Evolutionary conservation across 2,797 vertebrate species (phyloP).

Genomic region (Eulemur coronatus): DNA sequence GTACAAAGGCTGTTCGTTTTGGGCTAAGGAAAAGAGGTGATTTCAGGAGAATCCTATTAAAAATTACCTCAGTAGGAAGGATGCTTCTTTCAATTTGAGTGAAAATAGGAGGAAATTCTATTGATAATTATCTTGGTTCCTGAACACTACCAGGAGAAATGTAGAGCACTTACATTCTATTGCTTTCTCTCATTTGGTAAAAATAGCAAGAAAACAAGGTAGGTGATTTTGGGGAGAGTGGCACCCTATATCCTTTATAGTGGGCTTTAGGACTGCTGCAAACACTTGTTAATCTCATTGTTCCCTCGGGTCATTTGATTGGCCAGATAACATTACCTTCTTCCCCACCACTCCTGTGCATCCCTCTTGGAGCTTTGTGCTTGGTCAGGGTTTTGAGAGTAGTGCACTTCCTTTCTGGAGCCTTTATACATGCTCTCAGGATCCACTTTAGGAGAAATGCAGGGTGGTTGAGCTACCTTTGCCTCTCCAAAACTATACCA

Average conservation of each 20-base stretch:
- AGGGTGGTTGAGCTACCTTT: neutral
- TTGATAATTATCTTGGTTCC: constrained; percentile 7
- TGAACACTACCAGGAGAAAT: neutral
- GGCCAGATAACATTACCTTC: neutral
- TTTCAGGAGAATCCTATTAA: neutral
- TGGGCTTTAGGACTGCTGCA: neutral
- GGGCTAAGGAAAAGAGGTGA: neutral
- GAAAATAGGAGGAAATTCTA: neutral
- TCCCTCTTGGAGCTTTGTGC: neutral
- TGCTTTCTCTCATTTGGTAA: constrained; percentile 41
- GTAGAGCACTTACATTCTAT: neutral
- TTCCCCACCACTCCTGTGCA: neutral
- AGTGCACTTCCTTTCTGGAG: neutral
- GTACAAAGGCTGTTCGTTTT: neutral
- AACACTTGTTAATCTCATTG: neutral
- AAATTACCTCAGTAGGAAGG: neutral
- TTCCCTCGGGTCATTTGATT: neutral
- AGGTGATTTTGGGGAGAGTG: neutral
- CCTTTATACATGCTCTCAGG: neutral
- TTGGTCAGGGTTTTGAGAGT: neutral
- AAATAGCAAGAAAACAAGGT: constrained; percentile 7
- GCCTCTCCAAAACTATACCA: neutral
- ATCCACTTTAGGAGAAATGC: neutral
- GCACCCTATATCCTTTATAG: neutral
- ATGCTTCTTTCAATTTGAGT: neutral